Percentiles rank a stretch among this genome's conserved stretches.
These are phyloP conservation scores for Tubulanus polymorphus DNA, from an alignment of 2,888 invertebrate species.

Conservation along the genomic window DNA sequence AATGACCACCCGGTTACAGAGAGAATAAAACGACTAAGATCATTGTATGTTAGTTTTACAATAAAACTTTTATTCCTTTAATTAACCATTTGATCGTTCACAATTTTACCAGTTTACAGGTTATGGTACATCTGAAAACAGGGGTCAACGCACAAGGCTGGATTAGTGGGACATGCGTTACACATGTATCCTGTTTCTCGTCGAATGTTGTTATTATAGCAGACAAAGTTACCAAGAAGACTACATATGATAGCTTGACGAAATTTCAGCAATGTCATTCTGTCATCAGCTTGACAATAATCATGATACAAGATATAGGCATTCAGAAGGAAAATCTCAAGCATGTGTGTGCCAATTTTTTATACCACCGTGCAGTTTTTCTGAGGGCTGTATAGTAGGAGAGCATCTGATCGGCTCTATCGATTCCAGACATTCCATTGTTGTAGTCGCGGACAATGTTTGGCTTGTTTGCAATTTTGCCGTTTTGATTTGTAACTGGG, in stretches of 20 bases:
- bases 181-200: too few species aligned
- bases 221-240: too few species aligned
- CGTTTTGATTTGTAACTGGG: slow-evolving; percentile 10
- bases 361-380: slow-evolving; percentile 13
- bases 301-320: slow-evolving; percentile 13
- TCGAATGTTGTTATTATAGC: too few species aligned
- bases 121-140: too few species aligned
- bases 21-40: too few species aligned
- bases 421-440: slow-evolving; percentile 38
- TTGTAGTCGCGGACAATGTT: slow-evolving; percentile 34
- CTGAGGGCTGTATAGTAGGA: slow-evolving; percentile 15
- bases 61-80: too few species aligned
- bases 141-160: too few species aligned
- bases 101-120: too few species aligned
- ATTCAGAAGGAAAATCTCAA: slow-evolving; percentile 10
- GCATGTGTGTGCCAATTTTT: slow-evolving; percentile 8
- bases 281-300: neutral
- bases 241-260: slow-evolving; percentile 6
- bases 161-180: too few species aligned
- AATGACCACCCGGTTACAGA: too few species aligned
- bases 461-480: slow-evolving; percentile 7
- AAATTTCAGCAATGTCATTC: slow-evolving; percentile 7
- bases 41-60: too few species aligned
- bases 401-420: slow-evolving; percentile 18
- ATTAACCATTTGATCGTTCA: too few species aligned